Evolutionary conservation across 2,113 vertebrate genomes (phyloP), one percentile per base, ranked within the genome.

Genomic region (Turnix velox): DNA sequence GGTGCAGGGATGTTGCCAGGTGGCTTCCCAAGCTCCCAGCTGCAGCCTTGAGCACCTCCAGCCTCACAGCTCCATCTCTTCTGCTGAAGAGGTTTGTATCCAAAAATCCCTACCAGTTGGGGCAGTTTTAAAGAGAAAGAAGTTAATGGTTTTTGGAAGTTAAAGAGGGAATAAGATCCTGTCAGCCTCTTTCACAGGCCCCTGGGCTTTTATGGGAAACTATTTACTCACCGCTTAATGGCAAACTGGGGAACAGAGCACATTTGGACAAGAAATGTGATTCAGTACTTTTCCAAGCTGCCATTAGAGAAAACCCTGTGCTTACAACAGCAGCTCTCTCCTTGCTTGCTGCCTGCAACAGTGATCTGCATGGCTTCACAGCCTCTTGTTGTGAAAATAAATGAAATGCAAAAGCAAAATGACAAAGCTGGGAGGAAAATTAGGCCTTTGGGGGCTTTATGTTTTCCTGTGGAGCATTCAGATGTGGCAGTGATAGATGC

Each of bases 351-450:
- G 92, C 68, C 65, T n/a, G 74, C 73, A 86, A 3, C 76, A 46
- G 10, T 4, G 1, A 46, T 65, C 74, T 55, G 10, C 28, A 3
- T 51, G 30, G 40, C 28, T 94, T 52, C 7, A 3, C 61, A 72
- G 57, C 52, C 52, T 40, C 7, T 55, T 78, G 14, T n/a, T 28
- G 22, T 2, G 30, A 76, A 88, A 75, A 71, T 23, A 68, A 84
- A 24, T 45, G 83, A 90, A 87, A 84, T 68, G 31, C 39, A 72
- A 78, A 81, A 93, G 61, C 43, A 45, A 89, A 87, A 87, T 46
- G 4, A 48, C 40, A n/a, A 49, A 78, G 23, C 3, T 58, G 37
- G 48, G 40, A 51, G 78, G 66, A 23, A 76, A 82, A 69, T 45
- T 7, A 4, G 3, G 31, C 58, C 66, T 72, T 39, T 49, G 48